Base-by-base conservation (phyloP, 2,113 vertebrate genomes). In the Malurus alboscapulatus region DNA sequence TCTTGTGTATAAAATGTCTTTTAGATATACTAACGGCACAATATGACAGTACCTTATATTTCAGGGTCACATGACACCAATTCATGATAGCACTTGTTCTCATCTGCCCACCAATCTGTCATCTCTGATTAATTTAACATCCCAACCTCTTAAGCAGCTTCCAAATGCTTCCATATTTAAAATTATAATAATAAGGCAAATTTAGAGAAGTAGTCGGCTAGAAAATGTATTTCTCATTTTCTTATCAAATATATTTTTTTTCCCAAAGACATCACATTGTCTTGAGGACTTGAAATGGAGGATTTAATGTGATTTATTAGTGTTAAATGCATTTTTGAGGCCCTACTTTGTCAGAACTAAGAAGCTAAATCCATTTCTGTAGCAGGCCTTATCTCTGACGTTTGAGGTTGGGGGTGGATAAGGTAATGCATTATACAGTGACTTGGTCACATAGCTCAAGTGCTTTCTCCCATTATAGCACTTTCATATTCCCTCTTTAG, bases 91-190 rank as follows among this genome's bases (percentile, higher is more conserved):
- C 21, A 44, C 73, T 95, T 71, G 40, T 68, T 80, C 80, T 95
- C 80, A 63, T 86, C 69, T 87, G 40, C 73, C 76, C 66, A 65
- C 73, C 67, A 90, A 90, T 84, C 80, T 25, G 4, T 63, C 62
- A 42, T 65, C 57, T 94, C 42, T 92, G 68, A 75, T 88, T 92
- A 90, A 92, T 88, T 63, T 88, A 92, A 84, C 45, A 65, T 84
- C 50, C 32, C 57, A 72, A 42, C 20, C 65, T 91, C 84, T 90
- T 78, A 86, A 61, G 42, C 30, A 82, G 42, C 17, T 87, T 92
- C 47, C 26, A 91, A 78, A 68, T 76, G 27, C 53, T 67, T 91
- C 36, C 45, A 94, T n/a, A 84, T 92, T 93, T 84, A 87, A 95
- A 87, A 78, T 73, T 0, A 50, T 63, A 75, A 72, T 82, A 85